Base-by-base conservation (phyloP, 2,113 vertebrate species). In the Rhadina sibilatrix region DNA sequence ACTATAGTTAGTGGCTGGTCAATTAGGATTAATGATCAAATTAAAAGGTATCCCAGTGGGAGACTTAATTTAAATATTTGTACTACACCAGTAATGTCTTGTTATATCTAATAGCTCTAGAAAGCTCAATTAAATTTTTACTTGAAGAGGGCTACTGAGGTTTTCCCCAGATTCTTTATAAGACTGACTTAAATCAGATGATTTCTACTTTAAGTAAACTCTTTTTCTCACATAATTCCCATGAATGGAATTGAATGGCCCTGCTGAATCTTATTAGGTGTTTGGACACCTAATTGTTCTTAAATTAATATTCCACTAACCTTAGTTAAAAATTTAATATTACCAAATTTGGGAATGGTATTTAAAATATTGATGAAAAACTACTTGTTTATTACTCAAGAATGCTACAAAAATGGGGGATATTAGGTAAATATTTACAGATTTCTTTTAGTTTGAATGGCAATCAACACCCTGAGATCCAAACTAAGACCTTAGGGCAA, bases 21-120 rank as follows among this genome's bases (percentile, higher is more conserved):
- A 94, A 90, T 94, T 95, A 89, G 61, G 79, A 95, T 92, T 94
- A 96, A 84, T 1, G 7, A 87, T 77, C 60, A 92, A 95, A 95
- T 93, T 82, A 80, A 88, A 91, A 96, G 11, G 6, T 83, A 84
- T 76, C 65, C 69, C 79, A 65, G 53, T 81, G 72, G 31, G 40
- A 74, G 42, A 69, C 8, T 75, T 71, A 47, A 83, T 37, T 89
- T 94, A 94, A 93, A 95, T 87, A 93, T 87, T 86, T 11, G 4
- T 87, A 69, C 35, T 50, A 74, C 4, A 38, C 10, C 25, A 77
- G 53, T 61, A 49, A 86, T 71, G 52, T 38, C 72, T 80, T 86
- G 50, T 91, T 95, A 47, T 53, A 77, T 25, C 57, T 89, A 90
- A 91, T 63, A 78, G 33, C 90, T 53, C 27, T 56, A 25, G 65